These are phyloP conservation scores for Holothuria scabra DNA, from an alignment of 53 echinoderm and acorn worm genomes.

Conservation along the genomic window DNA sequence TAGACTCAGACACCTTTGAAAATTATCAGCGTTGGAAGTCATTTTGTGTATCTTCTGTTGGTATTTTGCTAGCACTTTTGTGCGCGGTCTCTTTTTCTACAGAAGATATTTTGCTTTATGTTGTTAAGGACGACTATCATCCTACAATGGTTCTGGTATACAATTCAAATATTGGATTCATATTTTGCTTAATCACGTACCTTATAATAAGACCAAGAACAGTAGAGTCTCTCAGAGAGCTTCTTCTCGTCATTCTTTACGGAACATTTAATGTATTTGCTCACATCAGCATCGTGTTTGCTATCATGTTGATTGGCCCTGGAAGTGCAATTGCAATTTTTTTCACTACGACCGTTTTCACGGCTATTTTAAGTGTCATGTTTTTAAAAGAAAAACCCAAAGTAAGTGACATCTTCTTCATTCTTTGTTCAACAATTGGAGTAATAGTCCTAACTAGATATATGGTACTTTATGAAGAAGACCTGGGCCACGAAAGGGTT, in stretches of 20 bases:
- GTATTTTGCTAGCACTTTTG: too few species aligned
- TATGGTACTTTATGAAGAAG: neutral
- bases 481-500: too few species aligned
- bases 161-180: neutral
- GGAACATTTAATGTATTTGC: neutral
- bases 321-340: neutral
- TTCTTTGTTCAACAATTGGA: neutral
- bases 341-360: conserved; percentile 1
- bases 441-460: neutral
- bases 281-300: neutral
- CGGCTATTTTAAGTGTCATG: neutral
- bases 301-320: conserved; percentile 6
- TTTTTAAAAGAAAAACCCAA: neutral
- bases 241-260: neutral
- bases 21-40: too few species aligned
- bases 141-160: conserved; percentile 7
- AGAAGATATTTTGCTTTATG: too few species aligned
- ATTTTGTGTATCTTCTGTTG: too few species aligned
- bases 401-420: neutral
- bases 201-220: neutral
- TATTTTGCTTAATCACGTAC: neutral
- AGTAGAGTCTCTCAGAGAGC: neutral
- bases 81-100: too few species aligned
- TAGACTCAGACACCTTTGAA: too few species aligned
- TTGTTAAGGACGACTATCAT: neutral